phyloP scores from a whole-genome alignment of 2,888 invertebrate genomes.

The Dolichopus griseipennis region DNA sequence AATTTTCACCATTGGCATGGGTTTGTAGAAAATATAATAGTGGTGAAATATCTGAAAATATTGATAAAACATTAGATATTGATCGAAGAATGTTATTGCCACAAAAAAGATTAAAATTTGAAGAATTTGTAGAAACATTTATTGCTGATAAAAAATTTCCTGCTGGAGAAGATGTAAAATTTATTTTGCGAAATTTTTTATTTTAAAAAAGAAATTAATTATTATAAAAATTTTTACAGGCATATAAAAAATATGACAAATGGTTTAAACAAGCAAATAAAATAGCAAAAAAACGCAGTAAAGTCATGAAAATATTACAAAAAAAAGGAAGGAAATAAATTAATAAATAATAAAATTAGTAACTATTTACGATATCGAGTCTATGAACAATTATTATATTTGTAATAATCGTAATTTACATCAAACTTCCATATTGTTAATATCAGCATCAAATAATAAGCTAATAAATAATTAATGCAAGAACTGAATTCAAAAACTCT shows the following conservation, averaged over 20 bases:
- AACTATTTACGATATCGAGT: no score
- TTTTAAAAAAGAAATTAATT: no score
- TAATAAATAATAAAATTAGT: no score
- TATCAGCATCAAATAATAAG: no score
- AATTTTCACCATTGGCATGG: constrained; percentile 32
- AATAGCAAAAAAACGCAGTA: constrained; percentile 23
- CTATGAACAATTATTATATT: no score
- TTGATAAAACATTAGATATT: constrained; percentile 30
- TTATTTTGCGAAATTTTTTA: constrained; percentile 12
- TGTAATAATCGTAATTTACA: no score
- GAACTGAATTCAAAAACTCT: no score
- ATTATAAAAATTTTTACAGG: constrained; percentile 11
- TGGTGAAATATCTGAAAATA: constrained; percentile 37
- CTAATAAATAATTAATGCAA: no score
- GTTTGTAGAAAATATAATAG: constrained; percentile 33
- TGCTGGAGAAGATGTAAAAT: constrained; percentile 29
- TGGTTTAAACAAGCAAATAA: constrained; percentile 30
- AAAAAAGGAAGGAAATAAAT: constrained; percentile 16
- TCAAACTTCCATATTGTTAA: no score
- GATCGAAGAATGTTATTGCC: constrained; percentile 30
- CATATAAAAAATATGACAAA: constrained; percentile 27
- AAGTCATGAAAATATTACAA: constrained; percentile 20
- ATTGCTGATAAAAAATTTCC: constrained; percentile 29
- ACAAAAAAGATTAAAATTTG: constrained; percentile 26
- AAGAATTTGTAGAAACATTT: constrained; percentile 35